Percentiles rank a stretch among this genome's conserved stretches.
Conservation (phyloP, 2,113 vertebrate genomes). For the Poeciliopsis prolifica region DNA sequence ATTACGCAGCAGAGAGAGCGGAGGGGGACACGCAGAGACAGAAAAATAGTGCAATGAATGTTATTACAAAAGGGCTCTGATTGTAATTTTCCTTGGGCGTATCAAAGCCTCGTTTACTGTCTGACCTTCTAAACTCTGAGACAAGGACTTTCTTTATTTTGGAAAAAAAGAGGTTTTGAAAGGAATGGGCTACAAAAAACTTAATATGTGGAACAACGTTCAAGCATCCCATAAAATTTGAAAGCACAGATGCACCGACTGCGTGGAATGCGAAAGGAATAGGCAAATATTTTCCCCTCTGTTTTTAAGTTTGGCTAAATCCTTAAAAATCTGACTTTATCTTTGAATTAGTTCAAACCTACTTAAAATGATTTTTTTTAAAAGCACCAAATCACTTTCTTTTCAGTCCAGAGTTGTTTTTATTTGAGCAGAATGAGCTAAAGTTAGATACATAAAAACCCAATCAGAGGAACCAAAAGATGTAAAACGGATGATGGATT, state of each 20-base stretch:
- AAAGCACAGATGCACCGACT: background rate
- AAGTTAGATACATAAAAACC: background rate
- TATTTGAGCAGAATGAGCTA: background rate
- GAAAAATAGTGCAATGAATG: constrained; percentile 76
- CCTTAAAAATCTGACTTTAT: too few relatives aligned
- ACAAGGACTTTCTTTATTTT: constrained; percentile 79
- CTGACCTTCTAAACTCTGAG: constrained; percentile 79
- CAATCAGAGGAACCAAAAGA: background rate
- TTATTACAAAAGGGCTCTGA: constrained; percentile 81
- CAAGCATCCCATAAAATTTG: constrained; percentile 27
- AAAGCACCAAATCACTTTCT: too few relatives aligned
- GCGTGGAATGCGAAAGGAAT: background rate
- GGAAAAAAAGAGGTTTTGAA: constrained; percentile 13
- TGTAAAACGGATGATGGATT: background rate
- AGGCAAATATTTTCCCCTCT: background rate
- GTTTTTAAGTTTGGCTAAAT: background rate
- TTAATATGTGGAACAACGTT: constrained; percentile 25
- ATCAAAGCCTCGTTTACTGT: constrained; percentile 78
- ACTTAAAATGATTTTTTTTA: too few relatives aligned
- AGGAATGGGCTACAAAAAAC: constrained; percentile 9
- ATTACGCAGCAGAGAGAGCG: constrained; percentile 72
- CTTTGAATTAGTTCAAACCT: too few relatives aligned
- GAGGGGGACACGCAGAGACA: constrained; percentile 51
- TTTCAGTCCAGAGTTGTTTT: background rate
- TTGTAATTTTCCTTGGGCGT: constrained; percentile 77